Evolutionary conservation across 53 echinoderm and acorn worm species (phyloP).

Genomic region (Holothuria leucospilota): DNA sequence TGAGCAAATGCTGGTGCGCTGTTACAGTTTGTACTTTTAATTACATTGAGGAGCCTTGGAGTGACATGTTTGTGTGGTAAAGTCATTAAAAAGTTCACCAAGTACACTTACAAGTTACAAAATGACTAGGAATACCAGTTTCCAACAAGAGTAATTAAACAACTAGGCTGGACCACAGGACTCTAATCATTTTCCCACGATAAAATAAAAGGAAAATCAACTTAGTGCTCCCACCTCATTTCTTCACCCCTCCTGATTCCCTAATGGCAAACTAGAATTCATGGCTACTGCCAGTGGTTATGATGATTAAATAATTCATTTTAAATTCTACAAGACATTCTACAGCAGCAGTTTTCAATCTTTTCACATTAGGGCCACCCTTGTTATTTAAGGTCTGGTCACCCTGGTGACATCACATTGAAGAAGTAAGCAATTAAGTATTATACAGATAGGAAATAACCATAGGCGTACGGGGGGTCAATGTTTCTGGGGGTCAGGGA

Average conservation of each 20-base stretch:
- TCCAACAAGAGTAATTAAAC: slow-evolving; percentile 4
- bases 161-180: neutral
- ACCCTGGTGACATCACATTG: no score
- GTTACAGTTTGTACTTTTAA: slow-evolving; percentile 11
- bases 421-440: no score
- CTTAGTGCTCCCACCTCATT: neutral
- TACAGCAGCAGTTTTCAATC: no score
- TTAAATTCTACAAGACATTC: no score
- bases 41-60: neutral
- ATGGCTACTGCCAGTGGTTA: no score
- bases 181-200: neutral
- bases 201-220: neutral
- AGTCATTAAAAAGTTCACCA: slow-evolving; percentile 11
- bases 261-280: no score
- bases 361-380: no score
- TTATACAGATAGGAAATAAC: no score
- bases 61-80: neutral
- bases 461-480: no score
- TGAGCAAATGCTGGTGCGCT: neutral
- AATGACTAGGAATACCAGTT: neutral
- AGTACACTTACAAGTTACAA: slow-evolving; percentile 1
- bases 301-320: no score
- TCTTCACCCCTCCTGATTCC: neutral
- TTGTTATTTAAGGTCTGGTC: no score
- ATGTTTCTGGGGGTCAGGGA: no score